Base-by-base conservation (phyloP, 2,797 vertebrate species). In the Parotocinclus haroldoi region DNA sequence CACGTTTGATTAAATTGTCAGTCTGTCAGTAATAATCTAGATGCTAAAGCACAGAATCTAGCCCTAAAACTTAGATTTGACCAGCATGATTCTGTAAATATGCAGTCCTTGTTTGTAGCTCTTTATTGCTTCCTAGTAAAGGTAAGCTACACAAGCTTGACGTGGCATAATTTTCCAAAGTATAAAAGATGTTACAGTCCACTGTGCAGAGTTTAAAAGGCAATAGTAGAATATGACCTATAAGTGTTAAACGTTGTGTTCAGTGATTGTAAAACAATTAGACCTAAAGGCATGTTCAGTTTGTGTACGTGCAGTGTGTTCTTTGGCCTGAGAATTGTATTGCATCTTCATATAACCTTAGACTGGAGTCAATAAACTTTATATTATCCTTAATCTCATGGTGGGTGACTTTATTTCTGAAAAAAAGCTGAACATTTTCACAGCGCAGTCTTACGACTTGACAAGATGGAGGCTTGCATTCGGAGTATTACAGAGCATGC, bases 241-340 rank as follows among this genome's bases (percentile, higher is more conserved):
- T 52, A 13, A 46, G 16, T 68, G 57, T 74, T 69, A 46, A 17
- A 44, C 65, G 49, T 68, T 74, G 61, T 68, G 53, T 49, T 48
- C 42, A 7, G 38, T 48, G 57, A 61, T 14, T 52, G 48, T 70
- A 48, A 36, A 57, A 14, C 61, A 69, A 57, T 73, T 60, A 11
- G 44, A 40, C 18, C 66, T 42, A 44, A 52, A 70, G n/a, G 66
- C 66, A 71, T 66, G 65, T 68, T 63, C 9, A 55, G 9, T 65
- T 66, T 72, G 8, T 53, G 2, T 40, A 38, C 66, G 58, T 48
- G 17, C 16, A 13, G 10, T 46, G 40, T 68, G 9, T 58, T 57
- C 16, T 37, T 38, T 65, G 13, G 39, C 18, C 66, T 59, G 37
- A 51, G n/a, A 58, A 39, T 9, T 7, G 16, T 52, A 45, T n/a